Conservation (phyloP, 2,113 vertebrate species). For the Perognathus longimembris region DNA sequence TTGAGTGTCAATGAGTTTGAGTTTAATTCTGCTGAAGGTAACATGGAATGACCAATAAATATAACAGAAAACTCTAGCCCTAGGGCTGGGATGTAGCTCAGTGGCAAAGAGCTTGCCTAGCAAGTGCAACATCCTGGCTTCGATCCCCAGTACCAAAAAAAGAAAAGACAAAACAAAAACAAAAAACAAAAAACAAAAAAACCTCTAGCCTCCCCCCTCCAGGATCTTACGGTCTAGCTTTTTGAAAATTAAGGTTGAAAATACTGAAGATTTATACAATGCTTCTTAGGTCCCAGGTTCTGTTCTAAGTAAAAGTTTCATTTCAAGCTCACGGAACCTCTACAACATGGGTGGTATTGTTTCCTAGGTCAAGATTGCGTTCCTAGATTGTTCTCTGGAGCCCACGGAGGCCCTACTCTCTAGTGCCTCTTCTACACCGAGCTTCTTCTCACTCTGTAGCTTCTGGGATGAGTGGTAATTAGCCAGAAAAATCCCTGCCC, state of each 20-base stretch:
- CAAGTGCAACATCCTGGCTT: no score
- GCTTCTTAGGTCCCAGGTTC: background rate
- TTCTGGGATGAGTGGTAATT: background rate
- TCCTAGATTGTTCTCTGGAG: background rate
- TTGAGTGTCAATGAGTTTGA: background rate
- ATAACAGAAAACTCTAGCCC: background rate
- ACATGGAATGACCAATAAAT: background rate
- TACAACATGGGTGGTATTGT: background rate
- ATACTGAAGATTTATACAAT: background rate
- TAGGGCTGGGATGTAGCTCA: no score
- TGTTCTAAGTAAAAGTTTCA: background rate
- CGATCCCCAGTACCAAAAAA: no score
- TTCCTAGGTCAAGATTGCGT: background rate
- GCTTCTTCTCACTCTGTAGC: background rate
- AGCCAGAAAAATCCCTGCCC: background rate
- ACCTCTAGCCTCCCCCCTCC: no score
- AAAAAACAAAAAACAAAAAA: no score
- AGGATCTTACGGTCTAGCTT: background rate
- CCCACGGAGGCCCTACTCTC: fast-evolving
- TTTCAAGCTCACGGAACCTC: background rate
- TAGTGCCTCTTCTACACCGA: background rate
- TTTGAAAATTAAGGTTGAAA: no score
- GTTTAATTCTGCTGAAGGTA: background rate
- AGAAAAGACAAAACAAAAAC: no score
- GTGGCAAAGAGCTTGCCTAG: no score